phyloP scores from a whole-genome alignment of 2,888 invertebrate species.

The Parelbella ahira region DNA sequence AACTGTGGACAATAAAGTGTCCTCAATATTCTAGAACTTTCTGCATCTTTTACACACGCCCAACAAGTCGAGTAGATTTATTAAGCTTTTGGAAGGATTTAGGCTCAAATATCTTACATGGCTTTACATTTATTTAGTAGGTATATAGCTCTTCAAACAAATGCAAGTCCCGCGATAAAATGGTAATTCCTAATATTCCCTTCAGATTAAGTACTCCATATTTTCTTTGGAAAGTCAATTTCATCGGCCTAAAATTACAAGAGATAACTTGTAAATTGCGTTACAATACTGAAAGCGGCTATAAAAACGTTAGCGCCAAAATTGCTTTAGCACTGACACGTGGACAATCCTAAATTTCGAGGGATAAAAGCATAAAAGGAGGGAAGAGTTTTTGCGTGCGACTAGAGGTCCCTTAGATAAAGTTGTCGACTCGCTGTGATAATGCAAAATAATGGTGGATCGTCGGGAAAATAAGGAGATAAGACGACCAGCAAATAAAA shows the following conservation, averaged over 20 bases:
- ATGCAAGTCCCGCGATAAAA: not conserved
- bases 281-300: constrained; percentile 11
- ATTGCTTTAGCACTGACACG: constrained; percentile 30
- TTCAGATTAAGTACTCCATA: not conserved
- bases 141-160: not conserved
- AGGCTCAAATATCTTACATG: no score
- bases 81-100: no score
- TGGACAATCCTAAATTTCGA: constrained; percentile 32
- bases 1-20: no score
- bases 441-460: constrained; percentile 67
- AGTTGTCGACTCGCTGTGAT: constrained; percentile 59
- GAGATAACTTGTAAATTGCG: constrained; percentile 18
- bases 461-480: constrained; percentile 59
- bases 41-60: no score
- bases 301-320: constrained; percentile 25
- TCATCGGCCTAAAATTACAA: constrained; percentile 12
- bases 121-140: no score
- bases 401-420: constrained; percentile 46
- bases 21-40: no score
- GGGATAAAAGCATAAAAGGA: constrained; percentile 29
- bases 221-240: not conserved
- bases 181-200: constrained; percentile 1
- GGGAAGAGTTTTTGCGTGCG: constrained; percentile 35
- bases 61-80: no score
- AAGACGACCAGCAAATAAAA: constrained; percentile 52